Evolutionary conservation across 1,140 invertebrate species (phyloP).

Genomic region (Neomicropteryx cornuta): DNA sequence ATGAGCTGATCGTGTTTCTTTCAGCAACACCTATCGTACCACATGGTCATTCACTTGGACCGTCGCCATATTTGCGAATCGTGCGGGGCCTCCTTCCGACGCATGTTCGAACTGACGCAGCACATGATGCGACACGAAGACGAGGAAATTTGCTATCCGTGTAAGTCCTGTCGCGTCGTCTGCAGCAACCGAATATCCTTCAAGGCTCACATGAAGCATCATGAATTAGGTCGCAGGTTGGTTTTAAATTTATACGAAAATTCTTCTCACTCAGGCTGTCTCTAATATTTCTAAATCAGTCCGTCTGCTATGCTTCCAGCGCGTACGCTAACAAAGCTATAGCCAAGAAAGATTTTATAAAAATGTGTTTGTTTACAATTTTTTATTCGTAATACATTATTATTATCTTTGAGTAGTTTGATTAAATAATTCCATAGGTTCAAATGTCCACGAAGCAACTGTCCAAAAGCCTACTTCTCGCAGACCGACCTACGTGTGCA

Average conservation of each 20-base stretch:
- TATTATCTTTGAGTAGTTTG: constrained; percentile 5
- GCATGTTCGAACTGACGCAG: constrained; percentile 32
- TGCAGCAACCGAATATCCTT: constrained; percentile 13
- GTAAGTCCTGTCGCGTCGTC: constrained; percentile 11
- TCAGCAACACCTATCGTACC: constrained; percentile 12
- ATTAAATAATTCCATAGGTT: too few relatives aligned
- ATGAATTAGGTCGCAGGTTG: constrained; percentile 11
- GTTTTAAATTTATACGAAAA: too few relatives aligned
- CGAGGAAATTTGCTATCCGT: constrained; percentile 10
- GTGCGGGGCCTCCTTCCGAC: constrained; percentile 39
- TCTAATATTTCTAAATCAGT: too few relatives aligned
- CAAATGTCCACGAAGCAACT: constrained; percentile 11
- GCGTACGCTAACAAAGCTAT: too few relatives aligned
- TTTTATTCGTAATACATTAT: not conserved
- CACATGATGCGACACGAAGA: constrained; percentile 12
- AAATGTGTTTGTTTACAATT: not conserved
- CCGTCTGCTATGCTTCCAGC: too few relatives aligned
- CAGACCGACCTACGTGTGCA: constrained; percentile 13
- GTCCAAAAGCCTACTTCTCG: constrained; percentile 15
- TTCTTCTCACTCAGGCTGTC: too few relatives aligned
- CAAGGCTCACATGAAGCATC: constrained; percentile 13
- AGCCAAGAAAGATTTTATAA: too few relatives aligned
- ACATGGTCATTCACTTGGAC: constrained; percentile 34
- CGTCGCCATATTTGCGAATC: constrained; percentile 38
- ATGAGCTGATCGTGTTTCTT: constrained; percentile 3